Conservation (phyloP, 1,140 invertebrate species). For the Bombus terrestris region DNA sequence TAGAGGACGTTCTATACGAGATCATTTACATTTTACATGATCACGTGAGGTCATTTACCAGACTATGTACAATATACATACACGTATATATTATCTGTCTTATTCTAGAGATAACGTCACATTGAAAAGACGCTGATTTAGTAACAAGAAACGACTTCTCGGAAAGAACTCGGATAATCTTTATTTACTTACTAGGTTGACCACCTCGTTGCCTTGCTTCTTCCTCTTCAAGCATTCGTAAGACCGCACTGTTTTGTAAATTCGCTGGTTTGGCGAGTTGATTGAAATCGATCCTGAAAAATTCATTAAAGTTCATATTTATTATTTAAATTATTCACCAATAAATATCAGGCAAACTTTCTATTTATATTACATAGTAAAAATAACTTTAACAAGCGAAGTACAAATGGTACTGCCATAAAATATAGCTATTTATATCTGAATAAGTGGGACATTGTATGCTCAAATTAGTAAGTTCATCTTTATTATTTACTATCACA, state of each 20-base stretch:
- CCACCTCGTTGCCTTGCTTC: constrained; percentile 85
- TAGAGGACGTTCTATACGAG: neutral
- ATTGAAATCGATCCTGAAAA: constrained; percentile 89
- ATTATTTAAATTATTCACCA: neutral
- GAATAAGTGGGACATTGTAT: too few species aligned
- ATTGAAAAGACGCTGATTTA: neutral
- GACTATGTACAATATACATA: too few species aligned
- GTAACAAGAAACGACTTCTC: constrained; percentile 12
- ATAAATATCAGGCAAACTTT: neutral
- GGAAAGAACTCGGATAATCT: neutral
- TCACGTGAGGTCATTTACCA: neutral
- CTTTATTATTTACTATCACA: too few species aligned
- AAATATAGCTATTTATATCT: too few species aligned
- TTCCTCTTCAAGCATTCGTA: constrained; percentile 91
- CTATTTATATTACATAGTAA: too few species aligned
- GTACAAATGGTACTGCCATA: too few species aligned
- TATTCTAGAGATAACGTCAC: neutral
- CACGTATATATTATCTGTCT: too few species aligned
- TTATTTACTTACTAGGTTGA: constrained; percentile 84
- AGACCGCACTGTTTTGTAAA: constrained; percentile 91
- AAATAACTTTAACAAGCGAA: too few species aligned
- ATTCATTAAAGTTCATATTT: neutral
- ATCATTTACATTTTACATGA: neutral
- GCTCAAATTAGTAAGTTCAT: too few species aligned
- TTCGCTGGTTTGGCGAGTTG: constrained; percentile 88